phyloP scores from a whole-genome alignment of 2,797 vertebrate species.

The Graptemys geographica region DNA sequence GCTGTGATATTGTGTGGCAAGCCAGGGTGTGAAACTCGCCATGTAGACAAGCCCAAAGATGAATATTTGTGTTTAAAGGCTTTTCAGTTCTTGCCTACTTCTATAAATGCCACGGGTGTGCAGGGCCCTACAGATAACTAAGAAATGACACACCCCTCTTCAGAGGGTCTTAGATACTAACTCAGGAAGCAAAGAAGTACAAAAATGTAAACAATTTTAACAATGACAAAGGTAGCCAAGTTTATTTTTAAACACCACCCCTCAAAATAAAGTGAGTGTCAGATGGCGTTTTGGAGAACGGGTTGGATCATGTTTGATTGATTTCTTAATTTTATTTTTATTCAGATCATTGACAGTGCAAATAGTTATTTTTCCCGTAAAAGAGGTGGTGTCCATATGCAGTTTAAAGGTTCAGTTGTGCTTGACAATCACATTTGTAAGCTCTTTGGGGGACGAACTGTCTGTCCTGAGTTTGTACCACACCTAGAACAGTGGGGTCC shows the following conservation, averaged over 20 bases:
- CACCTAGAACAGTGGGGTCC: not conserved
- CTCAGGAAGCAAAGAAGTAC: not conserved
- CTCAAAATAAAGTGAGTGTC: not conserved
- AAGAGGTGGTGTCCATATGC: too few species aligned
- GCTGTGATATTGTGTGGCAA: too few species aligned
- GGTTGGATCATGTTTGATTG: not conserved
- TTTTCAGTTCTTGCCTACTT: not conserved
- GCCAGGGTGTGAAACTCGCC: too few species aligned
- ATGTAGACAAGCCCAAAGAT: not conserved
- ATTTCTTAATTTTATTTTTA: not conserved
- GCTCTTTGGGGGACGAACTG: not conserved
- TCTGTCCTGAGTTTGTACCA: not conserved
- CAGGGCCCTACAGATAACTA: not conserved
- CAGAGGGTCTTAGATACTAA: slow-evolving; percentile 24
- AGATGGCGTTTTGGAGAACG: not conserved
- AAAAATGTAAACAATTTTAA: not conserved
- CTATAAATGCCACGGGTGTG: not conserved
- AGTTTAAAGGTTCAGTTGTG: slow-evolving; percentile 23
- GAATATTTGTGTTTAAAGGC: not conserved
- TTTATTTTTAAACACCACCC: not conserved
- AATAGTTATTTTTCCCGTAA: too few species aligned
- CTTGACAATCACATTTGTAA: not conserved
- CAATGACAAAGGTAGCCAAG: not conserved
- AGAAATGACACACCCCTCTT: slow-evolving; percentile 43
- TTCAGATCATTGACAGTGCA: not conserved